Conservation (phyloP, 1,140 invertebrate species). For the Leptestheria dahalacensis region DNA sequence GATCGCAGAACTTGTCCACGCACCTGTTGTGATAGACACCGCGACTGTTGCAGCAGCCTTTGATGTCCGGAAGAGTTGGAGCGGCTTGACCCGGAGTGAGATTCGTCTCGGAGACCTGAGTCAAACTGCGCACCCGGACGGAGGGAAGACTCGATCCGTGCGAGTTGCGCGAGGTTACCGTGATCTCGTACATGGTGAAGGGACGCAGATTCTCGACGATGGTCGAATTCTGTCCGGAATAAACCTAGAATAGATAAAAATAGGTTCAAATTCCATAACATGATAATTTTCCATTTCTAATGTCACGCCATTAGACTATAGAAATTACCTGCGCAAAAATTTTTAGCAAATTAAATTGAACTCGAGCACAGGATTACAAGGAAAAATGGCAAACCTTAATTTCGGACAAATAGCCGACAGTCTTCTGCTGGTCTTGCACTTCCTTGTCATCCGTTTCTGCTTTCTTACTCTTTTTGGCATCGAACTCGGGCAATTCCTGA, state of each 20-base stretch:
- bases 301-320: no score
- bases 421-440: background rate
- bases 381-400: slow-evolving; percentile 2
- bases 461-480: background rate
- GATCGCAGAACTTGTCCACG: slow-evolving; percentile 60
- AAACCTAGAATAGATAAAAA: slow-evolving; percentile 28
- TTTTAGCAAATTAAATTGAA: background rate
- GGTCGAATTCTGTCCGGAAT: slow-evolving; percentile 37
- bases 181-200: slow-evolving; percentile 66
- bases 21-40: slow-evolving; percentile 57
- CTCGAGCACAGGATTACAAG: background rate
- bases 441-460: slow-evolving; percentile 11
- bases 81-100: slow-evolving; percentile 28
- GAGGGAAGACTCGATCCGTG: slow-evolving; percentile 58
- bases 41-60: slow-evolving; percentile 47
- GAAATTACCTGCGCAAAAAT: no score
- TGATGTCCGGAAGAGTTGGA: slow-evolving; percentile 50
- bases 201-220: slow-evolving; percentile 42
- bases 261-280: background rate
- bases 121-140: slow-evolving; percentile 47
- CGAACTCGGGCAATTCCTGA: slow-evolving; percentile 31
- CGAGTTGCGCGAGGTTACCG: slow-evolving; percentile 46
- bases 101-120: slow-evolving; percentile 38
- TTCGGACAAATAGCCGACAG: background rate
- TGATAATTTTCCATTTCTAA: background rate